These are phyloP conservation scores for Drosophila neotestacea DNA, from an alignment of 2,888 invertebrate genomes.

Conservation along the genomic window DNA sequence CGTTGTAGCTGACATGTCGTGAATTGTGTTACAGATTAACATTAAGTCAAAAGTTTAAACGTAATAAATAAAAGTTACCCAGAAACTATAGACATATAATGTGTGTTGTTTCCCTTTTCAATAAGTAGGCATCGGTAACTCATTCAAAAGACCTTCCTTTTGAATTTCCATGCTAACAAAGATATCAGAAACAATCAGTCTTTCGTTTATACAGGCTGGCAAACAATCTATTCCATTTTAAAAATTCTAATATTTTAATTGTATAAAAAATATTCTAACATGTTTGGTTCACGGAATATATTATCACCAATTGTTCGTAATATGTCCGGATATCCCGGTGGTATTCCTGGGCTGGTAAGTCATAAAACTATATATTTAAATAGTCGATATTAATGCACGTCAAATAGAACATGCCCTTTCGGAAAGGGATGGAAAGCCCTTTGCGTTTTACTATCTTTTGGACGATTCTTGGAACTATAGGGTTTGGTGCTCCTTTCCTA, in stretches of 20 bases:
- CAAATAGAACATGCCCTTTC: constrained; percentile 65
- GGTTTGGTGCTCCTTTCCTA: constrained; percentile 76
- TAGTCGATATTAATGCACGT: too few species aligned
- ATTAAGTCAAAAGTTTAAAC: constrained; percentile 75
- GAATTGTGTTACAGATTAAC: constrained; percentile 63
- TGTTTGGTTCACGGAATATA: constrained; percentile 46
- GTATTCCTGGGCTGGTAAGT: constrained; percentile 75
- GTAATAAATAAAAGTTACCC: constrained; percentile 72
- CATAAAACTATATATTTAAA: background rate
- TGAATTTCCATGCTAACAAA: background rate
- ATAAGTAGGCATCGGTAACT: constrained; percentile 30
- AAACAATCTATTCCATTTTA: background rate
- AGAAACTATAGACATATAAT: constrained; percentile 47
- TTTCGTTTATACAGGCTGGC: constrained; percentile 1
- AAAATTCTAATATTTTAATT: constrained; percentile 3
- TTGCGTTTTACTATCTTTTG: constrained; percentile 69
- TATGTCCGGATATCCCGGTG: constrained; percentile 56
- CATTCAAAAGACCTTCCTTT: background rate
- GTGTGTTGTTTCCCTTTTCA: constrained; percentile 28
- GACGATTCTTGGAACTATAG: constrained; percentile 55
- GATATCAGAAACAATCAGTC: background rate
- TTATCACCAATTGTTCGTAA: constrained; percentile 33
- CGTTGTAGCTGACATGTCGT: constrained; percentile 40
- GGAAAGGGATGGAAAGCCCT: constrained; percentile 63
- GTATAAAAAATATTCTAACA: constrained; percentile 26